These are phyloP conservation scores for Clostera curtula DNA, from an alignment of 2,888 invertebrate genomes.

Conservation along the genomic window DNA sequence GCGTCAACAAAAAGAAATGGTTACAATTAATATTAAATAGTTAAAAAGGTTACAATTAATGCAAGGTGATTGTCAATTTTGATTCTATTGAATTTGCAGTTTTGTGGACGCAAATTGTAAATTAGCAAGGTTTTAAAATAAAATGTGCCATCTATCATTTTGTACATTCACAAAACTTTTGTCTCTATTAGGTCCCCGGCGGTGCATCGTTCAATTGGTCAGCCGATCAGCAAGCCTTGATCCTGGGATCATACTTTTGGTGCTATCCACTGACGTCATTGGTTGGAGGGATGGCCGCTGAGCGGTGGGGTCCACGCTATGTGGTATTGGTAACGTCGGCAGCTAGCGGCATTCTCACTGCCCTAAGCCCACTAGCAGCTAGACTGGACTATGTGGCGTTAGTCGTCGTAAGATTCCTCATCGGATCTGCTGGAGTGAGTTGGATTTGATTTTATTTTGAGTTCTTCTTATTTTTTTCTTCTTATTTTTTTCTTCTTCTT, in stretches of 20 bases:
- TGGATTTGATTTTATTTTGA: background rate
- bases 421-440: slow-evolving; percentile 78
- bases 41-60: too few species aligned
- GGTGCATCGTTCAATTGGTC: slow-evolving; percentile 72
- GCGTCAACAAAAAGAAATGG: too few species aligned
- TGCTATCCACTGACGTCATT: slow-evolving; percentile 80
- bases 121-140: too few species aligned
- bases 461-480: background rate
- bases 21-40: too few species aligned
- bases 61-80: too few species aligned
- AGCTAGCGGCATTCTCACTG: slow-evolving; percentile 71
- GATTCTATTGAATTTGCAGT: too few species aligned
- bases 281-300: slow-evolving; percentile 79
- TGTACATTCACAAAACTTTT: background rate
- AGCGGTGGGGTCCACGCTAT: slow-evolving; percentile 77
- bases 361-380: slow-evolving; percentile 76
- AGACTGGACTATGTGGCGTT: slow-evolving; percentile 71
- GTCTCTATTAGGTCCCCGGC: slow-evolving; percentile 24
- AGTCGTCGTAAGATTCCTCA: slow-evolving; percentile 72
- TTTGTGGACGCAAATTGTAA: too few species aligned
- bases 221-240: slow-evolving; percentile 75
- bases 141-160: too few species aligned
- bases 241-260: slow-evolving; percentile 82
- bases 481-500: too few species aligned
- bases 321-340: slow-evolving; percentile 72